A percentile compares a stretch with the other conserved stretches of the same genome.
These are phyloP conservation scores for Rhabdomys dilectus DNA, from an alignment of 2,113 vertebrate species.

Conservation along the genomic window DNA sequence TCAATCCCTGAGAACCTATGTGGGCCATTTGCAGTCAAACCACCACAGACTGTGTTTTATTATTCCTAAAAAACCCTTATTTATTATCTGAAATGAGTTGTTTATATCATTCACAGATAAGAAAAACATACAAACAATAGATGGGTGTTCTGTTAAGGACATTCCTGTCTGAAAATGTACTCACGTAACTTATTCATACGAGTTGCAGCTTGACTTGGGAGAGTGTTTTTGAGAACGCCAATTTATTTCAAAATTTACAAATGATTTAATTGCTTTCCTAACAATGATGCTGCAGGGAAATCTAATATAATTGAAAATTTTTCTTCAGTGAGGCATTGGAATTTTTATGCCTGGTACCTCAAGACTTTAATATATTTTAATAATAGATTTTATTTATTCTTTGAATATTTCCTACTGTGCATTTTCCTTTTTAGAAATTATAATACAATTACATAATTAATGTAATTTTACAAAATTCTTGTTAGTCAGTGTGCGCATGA, in stretches of 20 bases:
- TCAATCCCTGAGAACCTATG: not conserved
- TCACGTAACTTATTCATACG: not conserved
- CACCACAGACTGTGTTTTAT: not conserved
- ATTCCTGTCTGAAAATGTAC: not conserved
- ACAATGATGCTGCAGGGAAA: not conserved
- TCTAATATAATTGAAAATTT: not conserved
- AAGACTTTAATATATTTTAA: not conserved
- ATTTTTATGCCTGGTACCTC: not conserved
- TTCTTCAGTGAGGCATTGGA: not conserved
- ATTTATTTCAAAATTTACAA: slow-evolving; percentile 43
- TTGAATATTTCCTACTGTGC: not conserved
- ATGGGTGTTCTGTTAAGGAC: not conserved
- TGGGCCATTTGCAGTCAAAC: not conserved
- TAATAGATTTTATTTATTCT: not conserved
- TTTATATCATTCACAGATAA: not conserved
- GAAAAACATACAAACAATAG: not conserved
- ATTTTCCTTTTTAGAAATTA: not conserved
- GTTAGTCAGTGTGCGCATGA: not conserved
- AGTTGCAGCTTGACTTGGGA: not conserved
- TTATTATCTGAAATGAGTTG: not conserved
- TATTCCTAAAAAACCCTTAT: not conserved
- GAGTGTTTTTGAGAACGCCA: not conserved
- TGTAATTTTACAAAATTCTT: too few species aligned
- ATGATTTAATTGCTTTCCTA: not conserved
- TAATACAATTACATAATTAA: not conserved